A percentile compares a stretch with the other conserved stretches of the same genome.
Conservation (phyloP, 2,888 invertebrate genomes). For the Philopedon plagiatum region DNA sequence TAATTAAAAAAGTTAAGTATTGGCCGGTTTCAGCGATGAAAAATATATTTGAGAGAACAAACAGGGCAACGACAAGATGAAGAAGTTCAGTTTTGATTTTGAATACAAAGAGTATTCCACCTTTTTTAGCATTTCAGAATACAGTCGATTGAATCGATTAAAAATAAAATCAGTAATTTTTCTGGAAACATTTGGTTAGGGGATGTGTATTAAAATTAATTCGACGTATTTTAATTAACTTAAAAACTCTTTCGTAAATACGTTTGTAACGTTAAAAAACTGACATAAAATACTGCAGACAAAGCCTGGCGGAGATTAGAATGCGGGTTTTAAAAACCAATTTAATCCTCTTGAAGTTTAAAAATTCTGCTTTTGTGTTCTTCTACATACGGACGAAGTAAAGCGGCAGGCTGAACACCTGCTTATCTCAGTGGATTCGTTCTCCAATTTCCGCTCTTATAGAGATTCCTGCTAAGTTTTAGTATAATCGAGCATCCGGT, state of each 20-base stretch:
- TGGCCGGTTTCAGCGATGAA: neutral
- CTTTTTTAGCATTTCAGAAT: no score
- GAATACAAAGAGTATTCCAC: no score
- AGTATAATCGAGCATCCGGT: constrained; percentile 42
- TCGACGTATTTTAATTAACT: no score
- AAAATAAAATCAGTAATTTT: no score
- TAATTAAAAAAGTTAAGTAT: constrained; percentile 35
- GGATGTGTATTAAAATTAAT: no score
- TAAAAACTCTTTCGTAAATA: no score
- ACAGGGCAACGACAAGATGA: neutral
- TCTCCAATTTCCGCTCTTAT: constrained; percentile 49
- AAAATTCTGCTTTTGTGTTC: constrained; percentile 36
- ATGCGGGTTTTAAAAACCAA: constrained; percentile 5
- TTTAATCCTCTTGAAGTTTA: constrained; percentile 25
- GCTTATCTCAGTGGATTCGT: constrained; percentile 47
- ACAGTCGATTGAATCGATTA: no score
- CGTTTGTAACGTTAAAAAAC: no score
- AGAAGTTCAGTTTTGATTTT: no score
- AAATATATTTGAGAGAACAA: constrained; percentile 1
- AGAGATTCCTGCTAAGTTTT: constrained; percentile 49
- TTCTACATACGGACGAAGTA: constrained; percentile 18
- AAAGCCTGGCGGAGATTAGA: neutral
- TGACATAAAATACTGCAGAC: constrained; percentile 5
- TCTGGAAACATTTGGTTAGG: no score
- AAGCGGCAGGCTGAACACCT: constrained; percentile 46